phyloP scores from a whole-genome alignment of 2,113 vertebrate genomes.

The Gyps fulvus region DNA sequence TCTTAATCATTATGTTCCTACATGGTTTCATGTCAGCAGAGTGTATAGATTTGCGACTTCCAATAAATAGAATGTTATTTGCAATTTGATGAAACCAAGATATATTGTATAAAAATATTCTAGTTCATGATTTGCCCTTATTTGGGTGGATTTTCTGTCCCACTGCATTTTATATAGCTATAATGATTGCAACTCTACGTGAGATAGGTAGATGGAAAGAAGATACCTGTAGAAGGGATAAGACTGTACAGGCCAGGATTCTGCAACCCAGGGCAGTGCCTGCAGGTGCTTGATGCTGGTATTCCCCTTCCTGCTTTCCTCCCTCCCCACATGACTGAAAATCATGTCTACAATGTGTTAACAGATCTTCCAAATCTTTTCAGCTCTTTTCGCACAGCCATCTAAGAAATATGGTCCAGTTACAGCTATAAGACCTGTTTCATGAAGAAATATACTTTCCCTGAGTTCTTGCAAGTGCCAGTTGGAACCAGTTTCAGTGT shows the following conservation, averaged over 20 bases:
- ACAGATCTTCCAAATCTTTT: neutral
- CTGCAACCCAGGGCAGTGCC: neutral
- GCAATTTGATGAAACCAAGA: neutral
- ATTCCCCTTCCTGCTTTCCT: neutral
- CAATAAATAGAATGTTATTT: neutral
- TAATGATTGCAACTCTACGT: neutral
- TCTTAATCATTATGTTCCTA: neutral
- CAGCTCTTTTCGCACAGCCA: neutral
- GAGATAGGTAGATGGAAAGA: neutral
- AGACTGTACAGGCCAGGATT: neutral
- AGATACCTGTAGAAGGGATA: neutral
- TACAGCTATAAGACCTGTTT: neutral
- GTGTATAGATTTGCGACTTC: neutral
- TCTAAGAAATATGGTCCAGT: neutral
- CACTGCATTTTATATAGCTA: neutral
- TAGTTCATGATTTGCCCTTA: neutral
- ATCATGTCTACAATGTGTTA: neutral
- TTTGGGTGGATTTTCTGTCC: neutral
- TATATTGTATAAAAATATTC: neutral
- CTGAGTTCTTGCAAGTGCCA: neutral
- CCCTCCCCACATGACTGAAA: neutral
- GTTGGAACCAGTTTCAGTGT: neutral
- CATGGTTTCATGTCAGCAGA: neutral
- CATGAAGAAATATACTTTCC: neutral
- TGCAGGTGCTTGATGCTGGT: neutral